These are phyloP conservation scores for Propsilocerus akamusi DNA, from an alignment of 1,140 invertebrate genomes.

Conservation along the genomic window DNA sequence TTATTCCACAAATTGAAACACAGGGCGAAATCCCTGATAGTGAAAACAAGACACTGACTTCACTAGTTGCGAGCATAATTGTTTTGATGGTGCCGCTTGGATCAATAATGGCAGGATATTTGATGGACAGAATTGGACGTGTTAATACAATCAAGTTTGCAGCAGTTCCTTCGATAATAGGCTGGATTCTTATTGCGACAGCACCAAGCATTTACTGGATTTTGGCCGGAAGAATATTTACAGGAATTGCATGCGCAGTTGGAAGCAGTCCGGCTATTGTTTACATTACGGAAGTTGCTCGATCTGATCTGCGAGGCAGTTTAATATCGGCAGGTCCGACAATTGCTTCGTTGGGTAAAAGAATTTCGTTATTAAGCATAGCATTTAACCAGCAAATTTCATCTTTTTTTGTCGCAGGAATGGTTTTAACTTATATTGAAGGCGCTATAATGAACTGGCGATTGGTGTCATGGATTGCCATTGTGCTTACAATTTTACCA, in stretches of 20 bases:
- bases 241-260: conserved; percentile 30
- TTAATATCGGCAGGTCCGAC: conserved; percentile 32
- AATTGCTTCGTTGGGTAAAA: conserved; percentile 30
- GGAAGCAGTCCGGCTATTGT: conserved; percentile 37
- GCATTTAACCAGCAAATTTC: conserved; percentile 22
- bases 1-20: conserved; percentile 32
- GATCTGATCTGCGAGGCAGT: conserved; percentile 33
- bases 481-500: conserved; percentile 32
- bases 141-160: conserved; percentile 38
- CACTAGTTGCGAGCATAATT: conserved; percentile 22
- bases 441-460: conserved; percentile 39
- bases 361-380: conserved; percentile 15
- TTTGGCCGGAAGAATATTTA: conserved; percentile 38
- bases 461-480: conserved; percentile 31
- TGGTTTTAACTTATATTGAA: conserved; percentile 35
- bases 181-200: conserved; percentile 39
- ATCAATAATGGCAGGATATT: conserved; percentile 29
- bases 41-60: conserved; percentile 20
- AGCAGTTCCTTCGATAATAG: conserved; percentile 35
- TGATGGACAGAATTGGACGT: conserved; percentile 42
- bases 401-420: conserved; percentile 22
- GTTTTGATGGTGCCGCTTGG: conserved; percentile 32
- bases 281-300: conserved; percentile 38
- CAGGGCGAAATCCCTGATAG: conserved; percentile 25
- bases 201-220: conserved; percentile 27